Evolutionary conservation across 2,113 vertebrate genomes (phyloP).

Genomic region (cat (Felis catus)): F.catus_Fca126_mat1.0 CM031415.1:131472001-131472500

Average conservation of each 20-base stretch:
- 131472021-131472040: neutral
- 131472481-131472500: neutral
- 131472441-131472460: neutral
- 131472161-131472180: neutral
- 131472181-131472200: neutral
- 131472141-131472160: neutral
- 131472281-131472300: conserved; percentile 27
- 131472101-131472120: neutral
- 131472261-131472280: conserved; percentile 19
- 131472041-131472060: conserved; percentile 14
- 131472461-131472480: neutral
- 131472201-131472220: neutral
- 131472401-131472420: neutral
- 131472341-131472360: neutral
- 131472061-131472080: neutral
- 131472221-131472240: neutral
- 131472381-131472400: neutral
- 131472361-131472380: neutral
- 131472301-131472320: neutral
- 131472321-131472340: neutral
- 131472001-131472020: neutral
- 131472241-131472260: neutral
- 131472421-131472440: neutral
- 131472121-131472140: neutral
- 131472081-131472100: neutral